Base-by-base conservation (phyloP, 2,888 invertebrate genomes). In the Gymnocheta viridis region DNA sequence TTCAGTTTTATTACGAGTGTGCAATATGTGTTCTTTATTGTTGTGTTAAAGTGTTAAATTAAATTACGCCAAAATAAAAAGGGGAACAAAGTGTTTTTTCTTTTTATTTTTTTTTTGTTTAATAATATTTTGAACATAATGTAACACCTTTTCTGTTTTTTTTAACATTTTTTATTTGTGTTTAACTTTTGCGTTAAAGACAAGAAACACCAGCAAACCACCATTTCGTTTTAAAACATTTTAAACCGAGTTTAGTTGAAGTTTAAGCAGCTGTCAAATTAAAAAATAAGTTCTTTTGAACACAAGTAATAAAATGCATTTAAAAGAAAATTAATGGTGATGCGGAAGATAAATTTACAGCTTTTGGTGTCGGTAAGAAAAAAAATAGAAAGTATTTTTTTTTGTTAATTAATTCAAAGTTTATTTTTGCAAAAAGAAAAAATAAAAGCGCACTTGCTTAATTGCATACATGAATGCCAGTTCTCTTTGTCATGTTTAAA, bases 91-190 rank as follows among this genome's bases (percentile, higher is more conserved):
- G 29, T 29, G 14, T 41, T 44, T 56, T n/a, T 19, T 41, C 2
- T 24, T 66, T 19, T 32, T 47, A 4, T 7, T 3, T 6, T 35
- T 35, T 29, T n/a, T 38, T 69, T 41, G 10, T 58, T 47, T 62
- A 27, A 29, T 66, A 62, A 78, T 69, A 62, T 79, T 72, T 79
- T 73, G 35, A 84, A 81, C 67, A 72, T 81, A 81, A 67, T 84
- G 80, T 77, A 80, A 84, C 83, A 84, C 83, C 83, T 84, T 84
- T 80, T 72, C 60, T n/a, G n/a, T n/a, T 22, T 69, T 74, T 51
- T 70, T 64, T 32, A 38, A 6, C 22, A 12, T 6, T 54, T 22
- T 60, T 38, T 51, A 64, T 79, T 60, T 64, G 44, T 62, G 29
- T 66, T 67, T 64, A 73, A 80, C 80, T 67, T 73, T 67, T 78